Conservation (phyloP, 2,797 vertebrate species). For the Nyctalus aviator region DNA sequence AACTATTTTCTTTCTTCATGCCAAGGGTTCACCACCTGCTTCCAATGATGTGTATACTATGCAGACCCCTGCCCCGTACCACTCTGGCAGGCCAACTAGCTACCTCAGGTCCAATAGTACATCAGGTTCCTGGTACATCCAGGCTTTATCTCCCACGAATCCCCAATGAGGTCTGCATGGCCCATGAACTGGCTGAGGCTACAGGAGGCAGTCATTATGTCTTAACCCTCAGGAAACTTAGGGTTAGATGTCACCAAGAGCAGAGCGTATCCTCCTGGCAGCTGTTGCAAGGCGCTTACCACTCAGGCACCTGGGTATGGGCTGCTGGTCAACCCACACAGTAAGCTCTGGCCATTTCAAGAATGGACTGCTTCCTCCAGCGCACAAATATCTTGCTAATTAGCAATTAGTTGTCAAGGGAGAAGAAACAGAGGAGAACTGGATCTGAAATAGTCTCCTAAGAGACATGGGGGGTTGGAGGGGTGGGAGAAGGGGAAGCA, state of each 20-base stretch:
- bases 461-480: slow-evolving; percentile 22
- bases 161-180: background rate
- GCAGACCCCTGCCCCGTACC: background rate
- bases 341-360: slow-evolving; percentile 54
- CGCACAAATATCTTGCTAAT: slow-evolving; percentile 77
- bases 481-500: background rate
- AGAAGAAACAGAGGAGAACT: slow-evolving; percentile 63
- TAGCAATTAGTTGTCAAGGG: slow-evolving; percentile 78
- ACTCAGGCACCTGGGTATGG: background rate
- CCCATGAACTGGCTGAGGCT: background rate
- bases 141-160: background rate
- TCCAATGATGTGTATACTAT: background rate
- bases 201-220: background rate
- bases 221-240: background rate
- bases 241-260: background rate
- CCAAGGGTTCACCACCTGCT: background rate
- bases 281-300: background rate
- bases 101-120: background rate
- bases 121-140: background rate
- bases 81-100: background rate
- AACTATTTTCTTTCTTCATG: background rate
- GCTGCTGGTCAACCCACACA: background rate
- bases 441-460: slow-evolving; percentile 76
- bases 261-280: background rate
- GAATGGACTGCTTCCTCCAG: slow-evolving; percentile 67